Percentiles rank a stretch among this genome's conserved stretches.
phyloP scores from a whole-genome alignment of 2,113 vertebrate species.

The Shinisaurus crocodilurus region DNA sequence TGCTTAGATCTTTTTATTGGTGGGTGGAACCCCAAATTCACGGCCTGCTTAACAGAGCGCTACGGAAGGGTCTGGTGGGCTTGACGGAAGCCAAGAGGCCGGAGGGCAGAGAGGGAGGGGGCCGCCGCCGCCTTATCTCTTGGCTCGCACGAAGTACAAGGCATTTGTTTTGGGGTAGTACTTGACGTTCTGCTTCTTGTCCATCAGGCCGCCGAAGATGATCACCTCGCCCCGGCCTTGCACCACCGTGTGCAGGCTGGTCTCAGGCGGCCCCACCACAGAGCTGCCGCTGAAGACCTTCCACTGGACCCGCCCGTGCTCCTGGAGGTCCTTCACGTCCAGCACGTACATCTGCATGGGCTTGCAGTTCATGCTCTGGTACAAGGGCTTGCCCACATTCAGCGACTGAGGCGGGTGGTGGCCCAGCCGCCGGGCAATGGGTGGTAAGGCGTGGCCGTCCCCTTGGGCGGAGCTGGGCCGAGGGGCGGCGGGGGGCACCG shows the following conservation, averaged over 20 bases:
- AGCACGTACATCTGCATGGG: conserved; percentile 99
- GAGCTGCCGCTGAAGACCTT: conserved; percentile 88
- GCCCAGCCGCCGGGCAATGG: conserved; percentile 93
- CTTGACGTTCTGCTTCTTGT: conserved; percentile 99
- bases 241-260: conserved; percentile 96
- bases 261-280: conserved; percentile 94
- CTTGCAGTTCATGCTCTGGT: conserved; percentile 98
- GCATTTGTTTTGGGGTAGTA: conserved; percentile 99
- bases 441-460: conserved; percentile 90
- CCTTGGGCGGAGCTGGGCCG: conserved; percentile 73
- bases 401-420: conserved; percentile 97
- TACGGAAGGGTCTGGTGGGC: background rate
- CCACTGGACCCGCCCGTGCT: conserved; percentile 88
- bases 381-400: conserved; percentile 96
- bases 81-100: conserved; percentile 51
- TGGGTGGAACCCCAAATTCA: conserved; percentile 66
- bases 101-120: background rate
- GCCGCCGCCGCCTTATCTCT: conserved; percentile 88
- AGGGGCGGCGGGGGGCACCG: conserved; percentile 64
- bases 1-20: conserved; percentile 63
- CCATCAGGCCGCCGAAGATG: conserved; percentile 97
- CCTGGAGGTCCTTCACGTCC: conserved; percentile 89
- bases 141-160: conserved; percentile 99
- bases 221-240: conserved; percentile 96
- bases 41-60: conserved; percentile 55